Conservation (phyloP, 2,888 invertebrate species). For the Diploptera punctata region DNA sequence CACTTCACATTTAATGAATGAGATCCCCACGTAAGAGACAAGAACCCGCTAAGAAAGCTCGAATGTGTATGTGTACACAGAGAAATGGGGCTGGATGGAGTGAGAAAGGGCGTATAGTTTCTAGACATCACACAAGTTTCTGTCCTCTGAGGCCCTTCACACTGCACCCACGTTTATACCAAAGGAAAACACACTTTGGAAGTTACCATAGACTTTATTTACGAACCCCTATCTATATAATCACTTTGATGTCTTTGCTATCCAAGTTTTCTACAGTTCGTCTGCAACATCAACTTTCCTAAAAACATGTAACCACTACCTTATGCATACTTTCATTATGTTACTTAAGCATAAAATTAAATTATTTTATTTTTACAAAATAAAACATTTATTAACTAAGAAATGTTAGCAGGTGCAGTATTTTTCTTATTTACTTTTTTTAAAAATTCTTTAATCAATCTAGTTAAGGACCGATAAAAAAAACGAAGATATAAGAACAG, state of each 20-base stretch:
- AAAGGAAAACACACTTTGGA: constrained; percentile 38
- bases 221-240: constrained; percentile 39
- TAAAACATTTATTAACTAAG: too few relatives aligned
- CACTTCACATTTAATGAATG: constrained; percentile 22
- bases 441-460: too few relatives aligned
- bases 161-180: constrained; percentile 30
- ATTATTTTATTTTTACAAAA: too few relatives aligned
- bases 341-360: too few relatives aligned
- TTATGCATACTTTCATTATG: neutral
- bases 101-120: constrained; percentile 9
- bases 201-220: constrained; percentile 37
- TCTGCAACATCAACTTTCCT: constrained; percentile 19
- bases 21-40: constrained; percentile 16
- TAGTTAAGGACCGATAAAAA: too few relatives aligned
- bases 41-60: constrained; percentile 1
- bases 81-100: neutral
- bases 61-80: constrained; percentile 4
- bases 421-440: too few relatives aligned
- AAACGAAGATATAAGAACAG: too few relatives aligned
- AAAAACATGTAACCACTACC: constrained; percentile 13
- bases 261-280: constrained; percentile 27
- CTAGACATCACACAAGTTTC: constrained; percentile 14
- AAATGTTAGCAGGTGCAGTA: too few relatives aligned
- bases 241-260: constrained; percentile 37
- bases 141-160: constrained; percentile 21